phyloP scores from a whole-genome alignment of 2,888 invertebrate species.

The Beris chalybata region DNA sequence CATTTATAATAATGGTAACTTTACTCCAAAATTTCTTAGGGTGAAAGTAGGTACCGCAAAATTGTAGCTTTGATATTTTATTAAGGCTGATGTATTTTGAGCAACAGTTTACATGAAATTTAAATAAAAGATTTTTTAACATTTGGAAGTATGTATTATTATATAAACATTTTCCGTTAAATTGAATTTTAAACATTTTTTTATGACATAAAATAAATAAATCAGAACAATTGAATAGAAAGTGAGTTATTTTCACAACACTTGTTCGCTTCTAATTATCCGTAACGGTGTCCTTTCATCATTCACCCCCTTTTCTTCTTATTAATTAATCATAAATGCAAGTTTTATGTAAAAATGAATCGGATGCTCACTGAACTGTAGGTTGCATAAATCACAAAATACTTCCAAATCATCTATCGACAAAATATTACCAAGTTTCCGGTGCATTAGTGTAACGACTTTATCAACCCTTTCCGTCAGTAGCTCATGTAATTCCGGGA shows the following conservation, averaged over 20 bases:
- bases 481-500: slow-evolving; percentile 2
- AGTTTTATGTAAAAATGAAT: slow-evolving; percentile 5
- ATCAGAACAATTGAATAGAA: too few species aligned
- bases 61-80: too few species aligned
- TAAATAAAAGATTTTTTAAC: too few species aligned
- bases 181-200: too few species aligned
- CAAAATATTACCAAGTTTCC: slow-evolving; percentile 28
- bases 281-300: not conserved
- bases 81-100: too few species aligned
- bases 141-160: too few species aligned
- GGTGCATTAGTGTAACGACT: slow-evolving; percentile 29
- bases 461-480: slow-evolving; percentile 16
- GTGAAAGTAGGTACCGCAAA: too few species aligned
- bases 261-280: not conserved
- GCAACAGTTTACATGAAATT: too few species aligned
- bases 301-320: not conserved
- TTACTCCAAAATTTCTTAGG: too few species aligned
- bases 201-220: too few species aligned
- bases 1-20: too few species aligned
- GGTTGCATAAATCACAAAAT: slow-evolving; percentile 11
- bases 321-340: not conserved
- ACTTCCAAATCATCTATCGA: slow-evolving; percentile 21
- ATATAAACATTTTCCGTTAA: too few species aligned
- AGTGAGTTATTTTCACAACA: not conserved
- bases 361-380: slow-evolving; percentile 21